Conservation (phyloP, 1,140 invertebrate genomes). For the Drosophila bocqueti region DNA sequence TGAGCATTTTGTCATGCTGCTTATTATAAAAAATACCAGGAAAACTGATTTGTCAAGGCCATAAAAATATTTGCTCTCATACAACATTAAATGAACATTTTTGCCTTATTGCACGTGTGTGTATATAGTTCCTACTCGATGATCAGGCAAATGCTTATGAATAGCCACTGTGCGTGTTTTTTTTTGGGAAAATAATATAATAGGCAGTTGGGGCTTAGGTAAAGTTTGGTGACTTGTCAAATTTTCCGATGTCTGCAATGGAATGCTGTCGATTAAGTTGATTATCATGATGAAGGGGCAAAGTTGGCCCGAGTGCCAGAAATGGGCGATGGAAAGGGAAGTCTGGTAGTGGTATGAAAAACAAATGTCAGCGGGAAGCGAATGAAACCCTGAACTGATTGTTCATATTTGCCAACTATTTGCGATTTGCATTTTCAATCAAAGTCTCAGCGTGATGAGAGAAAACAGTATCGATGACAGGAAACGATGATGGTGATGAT, state of each 20-base stretch:
- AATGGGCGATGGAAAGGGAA: neutral
- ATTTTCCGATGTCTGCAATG: slow-evolving; percentile 43
- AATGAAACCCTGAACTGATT: slow-evolving; percentile 27
- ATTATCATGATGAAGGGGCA: slow-evolving; percentile 62
- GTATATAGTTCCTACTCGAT: slow-evolving; percentile 26
- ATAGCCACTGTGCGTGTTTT: neutral
- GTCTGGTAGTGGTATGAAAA: neutral
- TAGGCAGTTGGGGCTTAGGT: slow-evolving; percentile 18
- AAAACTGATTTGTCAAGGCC: slow-evolving; percentile 80
- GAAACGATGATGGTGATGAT: slow-evolving; percentile 6
- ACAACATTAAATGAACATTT: slow-evolving; percentile 67
- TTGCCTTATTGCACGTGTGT: slow-evolving; percentile 53
- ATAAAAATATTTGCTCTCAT: slow-evolving; percentile 69
- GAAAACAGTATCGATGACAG: slow-evolving; percentile 39
- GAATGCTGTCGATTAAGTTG: slow-evolving; percentile 68
- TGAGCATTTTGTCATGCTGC: slow-evolving; percentile 61
- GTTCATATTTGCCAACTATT: slow-evolving; percentile 36
- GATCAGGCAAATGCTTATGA: slow-evolving; percentile 41
- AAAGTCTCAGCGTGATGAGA: slow-evolving; percentile 10
- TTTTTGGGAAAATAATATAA: slow-evolving; percentile 15
- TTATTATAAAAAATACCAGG: slow-evolving; percentile 71
- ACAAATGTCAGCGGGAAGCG: neutral
- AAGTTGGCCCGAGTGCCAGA: slow-evolving; percentile 49
- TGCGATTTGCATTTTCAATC: slow-evolving; percentile 54
- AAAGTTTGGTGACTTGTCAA: slow-evolving; percentile 66